These are phyloP conservation scores for Drosophila chauvacae DNA, from an alignment of 1,140 invertebrate genomes.

Conservation along the genomic window DNA sequence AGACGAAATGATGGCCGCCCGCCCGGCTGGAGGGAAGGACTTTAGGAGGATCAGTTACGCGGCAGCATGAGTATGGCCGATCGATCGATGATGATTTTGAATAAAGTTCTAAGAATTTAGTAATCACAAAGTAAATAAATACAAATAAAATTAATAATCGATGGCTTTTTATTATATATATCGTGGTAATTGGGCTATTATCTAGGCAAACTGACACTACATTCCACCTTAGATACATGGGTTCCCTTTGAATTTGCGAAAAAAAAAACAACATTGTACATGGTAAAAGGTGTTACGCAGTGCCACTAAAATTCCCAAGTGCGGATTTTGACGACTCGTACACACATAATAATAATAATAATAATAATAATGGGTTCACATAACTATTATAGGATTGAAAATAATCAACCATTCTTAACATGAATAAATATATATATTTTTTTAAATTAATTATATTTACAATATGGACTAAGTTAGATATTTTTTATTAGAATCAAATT, in stretches of 20 bases:
- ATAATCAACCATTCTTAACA: too few relatives aligned
- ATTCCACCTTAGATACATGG: too few relatives aligned
- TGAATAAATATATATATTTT: too few relatives aligned
- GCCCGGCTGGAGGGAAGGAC: not conserved
- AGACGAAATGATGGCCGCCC: not conserved
- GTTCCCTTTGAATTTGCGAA: too few relatives aligned
- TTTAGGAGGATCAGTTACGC: conserved; percentile 4
- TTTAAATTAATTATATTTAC: not conserved
- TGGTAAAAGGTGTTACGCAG: too few relatives aligned
- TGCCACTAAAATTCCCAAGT: too few relatives aligned
- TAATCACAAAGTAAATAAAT: conserved; percentile 80
- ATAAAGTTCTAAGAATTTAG: conserved; percentile 84
- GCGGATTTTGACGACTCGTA: too few relatives aligned
- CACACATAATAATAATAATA: too few relatives aligned
- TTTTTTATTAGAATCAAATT: not conserved
- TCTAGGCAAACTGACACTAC: not conserved
- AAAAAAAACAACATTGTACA: too few relatives aligned
- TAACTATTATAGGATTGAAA: not conserved
- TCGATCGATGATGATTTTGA: conserved; percentile 71
- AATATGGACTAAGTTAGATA: not conserved
- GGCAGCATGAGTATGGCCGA: conserved; percentile 45
- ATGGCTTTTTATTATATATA: conserved; percentile 10
- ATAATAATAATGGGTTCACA: not conserved
- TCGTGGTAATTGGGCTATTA: not conserved
- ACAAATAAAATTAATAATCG: conserved; percentile 64